These are phyloP conservation scores for Muricea muricata DNA, from an alignment of 92 coral and sea anemone genomes.

Conservation along the genomic window DNA sequence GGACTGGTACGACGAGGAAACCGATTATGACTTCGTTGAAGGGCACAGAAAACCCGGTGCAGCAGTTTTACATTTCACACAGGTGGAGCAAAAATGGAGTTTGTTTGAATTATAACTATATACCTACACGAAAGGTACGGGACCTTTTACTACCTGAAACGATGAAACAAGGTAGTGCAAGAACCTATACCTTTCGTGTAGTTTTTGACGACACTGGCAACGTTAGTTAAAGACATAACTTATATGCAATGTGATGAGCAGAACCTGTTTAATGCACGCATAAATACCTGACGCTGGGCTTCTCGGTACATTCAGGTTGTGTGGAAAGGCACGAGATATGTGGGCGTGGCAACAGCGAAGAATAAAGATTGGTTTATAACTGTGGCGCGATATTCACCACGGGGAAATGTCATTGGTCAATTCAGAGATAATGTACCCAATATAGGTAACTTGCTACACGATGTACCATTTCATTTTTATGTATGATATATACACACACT, in stretches of 20 bases:
- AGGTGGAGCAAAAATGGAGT: conserved; percentile 58
- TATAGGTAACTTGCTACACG: conserved; percentile 27
- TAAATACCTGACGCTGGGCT: background rate
- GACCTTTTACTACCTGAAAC: too few species aligned
- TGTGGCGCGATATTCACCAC: conserved; percentile 87
- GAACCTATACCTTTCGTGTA: too few species aligned
- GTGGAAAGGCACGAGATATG: conserved; percentile 82
- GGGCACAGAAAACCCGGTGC: conserved; percentile 66
- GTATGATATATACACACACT: background rate
- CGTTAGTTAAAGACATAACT: too few species aligned
- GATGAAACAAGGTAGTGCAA: too few species aligned
- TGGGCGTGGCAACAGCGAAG: conserved; percentile 90
- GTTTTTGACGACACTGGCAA: too few species aligned
- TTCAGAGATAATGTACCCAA: conserved; percentile 39
- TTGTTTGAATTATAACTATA: background rate
- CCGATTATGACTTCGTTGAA: conserved; percentile 69
- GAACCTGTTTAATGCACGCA: too few species aligned
- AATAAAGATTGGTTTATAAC: conserved; percentile 80
- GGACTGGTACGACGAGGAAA: conserved; percentile 90
- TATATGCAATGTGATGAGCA: too few species aligned
- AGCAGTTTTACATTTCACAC: conserved; percentile 81
- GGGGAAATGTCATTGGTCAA: conserved; percentile 64
- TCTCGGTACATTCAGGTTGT: conserved; percentile 67
- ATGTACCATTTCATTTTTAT: too few species aligned
- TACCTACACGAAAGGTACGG: background rate